Evolutionary conservation across 2,797 vertebrate genomes (phyloP).

Genomic region (Podargus strigoides): DNA sequence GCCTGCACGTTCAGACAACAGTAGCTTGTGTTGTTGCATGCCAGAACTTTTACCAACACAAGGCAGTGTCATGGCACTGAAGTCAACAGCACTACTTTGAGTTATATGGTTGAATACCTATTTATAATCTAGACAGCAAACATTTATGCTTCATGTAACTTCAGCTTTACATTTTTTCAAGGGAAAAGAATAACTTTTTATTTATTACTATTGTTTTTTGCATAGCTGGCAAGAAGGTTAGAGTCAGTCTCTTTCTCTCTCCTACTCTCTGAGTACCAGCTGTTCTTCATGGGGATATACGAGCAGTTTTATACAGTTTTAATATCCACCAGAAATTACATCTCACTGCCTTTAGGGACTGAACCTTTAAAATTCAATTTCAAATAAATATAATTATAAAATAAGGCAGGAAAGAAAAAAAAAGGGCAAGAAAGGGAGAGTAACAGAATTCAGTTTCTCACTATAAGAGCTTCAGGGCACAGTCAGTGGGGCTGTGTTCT

Average conservation of each 20-base stretch:
- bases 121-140: not conserved
- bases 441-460: constrained; percentile 22
- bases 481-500: constrained; percentile 7
- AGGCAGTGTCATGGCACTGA: not conserved
- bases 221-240: constrained; percentile 18
- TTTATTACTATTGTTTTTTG: not conserved
- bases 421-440: not conserved
- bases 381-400: constrained; percentile 73
- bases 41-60: not conserved
- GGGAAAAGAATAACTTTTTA: not conserved
- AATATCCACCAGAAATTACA: constrained; percentile 73
- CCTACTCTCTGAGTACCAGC: constrained; percentile 28
- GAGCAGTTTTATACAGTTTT: constrained; percentile 66
- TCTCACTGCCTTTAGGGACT: constrained; percentile 64
- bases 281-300: constrained; percentile 60
- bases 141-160: not conserved
- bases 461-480: constrained; percentile 36
- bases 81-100: not conserved
- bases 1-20: not conserved
- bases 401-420: not conserved
- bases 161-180: not conserved
- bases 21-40: not conserved
- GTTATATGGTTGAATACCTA: not conserved
- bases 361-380: constrained; percentile 75
- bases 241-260: not conserved